Percentiles rank a stretch among this genome's conserved stretches.
Evolutionary conservation across 2,113 vertebrate species (phyloP).

Genomic region (Corydoras maculifer): DNA sequence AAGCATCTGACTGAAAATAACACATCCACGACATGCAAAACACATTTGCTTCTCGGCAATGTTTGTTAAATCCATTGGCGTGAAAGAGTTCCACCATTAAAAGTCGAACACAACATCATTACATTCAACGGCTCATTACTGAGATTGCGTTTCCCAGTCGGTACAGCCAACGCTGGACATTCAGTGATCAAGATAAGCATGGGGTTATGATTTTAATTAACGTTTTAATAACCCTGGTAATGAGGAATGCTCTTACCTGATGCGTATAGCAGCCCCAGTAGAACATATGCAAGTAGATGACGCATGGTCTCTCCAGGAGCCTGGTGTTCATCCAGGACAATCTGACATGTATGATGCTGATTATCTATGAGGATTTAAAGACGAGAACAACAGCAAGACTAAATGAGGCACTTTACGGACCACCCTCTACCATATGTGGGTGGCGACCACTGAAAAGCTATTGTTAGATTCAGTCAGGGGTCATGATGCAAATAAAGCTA

Average conservation of each 20-base stretch:
- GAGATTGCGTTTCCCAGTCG: too few species aligned
- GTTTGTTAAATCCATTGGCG: too few species aligned
- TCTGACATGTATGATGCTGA: background rate
- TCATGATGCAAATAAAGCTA: background rate
- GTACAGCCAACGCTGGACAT: too few species aligned
- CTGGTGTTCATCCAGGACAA: too few species aligned
- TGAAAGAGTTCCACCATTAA: too few species aligned
- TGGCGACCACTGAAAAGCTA: background rate
- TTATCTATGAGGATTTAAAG: too few species aligned
- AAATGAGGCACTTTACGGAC: background rate
- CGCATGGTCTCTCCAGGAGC: background rate
- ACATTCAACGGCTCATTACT: too few species aligned
- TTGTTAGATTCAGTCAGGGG: background rate
- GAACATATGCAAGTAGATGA: background rate
- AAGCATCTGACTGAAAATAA: background rate
- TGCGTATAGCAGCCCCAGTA: background rate
- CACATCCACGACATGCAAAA: slow-evolving; percentile 40
- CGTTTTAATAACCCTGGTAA: too few species aligned
- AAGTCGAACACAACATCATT: background rate
- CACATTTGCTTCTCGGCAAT: slow-evolving; percentile 10
- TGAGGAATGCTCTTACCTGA: background rate
- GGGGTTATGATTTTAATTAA: too few species aligned
- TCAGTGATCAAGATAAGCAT: too few species aligned
- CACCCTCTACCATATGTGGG: slow-evolving; percentile 2
- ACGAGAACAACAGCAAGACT: background rate